Percentiles rank a stretch among this genome's conserved stretches.
phyloP scores from a whole-genome alignment of 2,113 vertebrate genomes.

The Eonycteris spelaea region DNA sequence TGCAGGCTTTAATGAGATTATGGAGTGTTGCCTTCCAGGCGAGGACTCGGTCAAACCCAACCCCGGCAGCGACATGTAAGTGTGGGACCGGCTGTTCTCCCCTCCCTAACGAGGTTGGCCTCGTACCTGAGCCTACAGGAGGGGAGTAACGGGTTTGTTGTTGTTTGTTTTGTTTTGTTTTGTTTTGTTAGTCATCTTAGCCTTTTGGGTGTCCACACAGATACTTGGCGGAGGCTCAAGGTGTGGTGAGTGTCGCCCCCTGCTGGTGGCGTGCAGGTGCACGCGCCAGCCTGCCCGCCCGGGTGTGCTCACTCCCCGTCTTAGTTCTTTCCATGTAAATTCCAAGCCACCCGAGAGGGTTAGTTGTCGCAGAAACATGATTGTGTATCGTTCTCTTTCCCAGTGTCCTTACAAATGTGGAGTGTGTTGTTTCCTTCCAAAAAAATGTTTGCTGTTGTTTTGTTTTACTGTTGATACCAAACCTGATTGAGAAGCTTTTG shows the following conservation, averaged over 20 bases:
- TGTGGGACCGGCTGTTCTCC: not conserved
- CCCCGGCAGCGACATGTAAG: conserved; percentile 95
- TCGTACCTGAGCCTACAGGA: not conserved
- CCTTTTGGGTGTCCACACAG: not conserved
- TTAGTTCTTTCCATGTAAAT: not conserved
- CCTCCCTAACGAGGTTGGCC: not conserved
- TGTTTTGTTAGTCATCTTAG: not conserved
- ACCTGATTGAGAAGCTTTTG: not conserved
- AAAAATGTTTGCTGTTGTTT: not conserved
- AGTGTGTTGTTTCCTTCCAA: not conserved
- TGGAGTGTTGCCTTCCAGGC: conserved; percentile 91
- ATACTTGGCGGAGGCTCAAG: fast-evolving
- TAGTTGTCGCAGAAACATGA: not conserved
- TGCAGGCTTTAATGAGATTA: conserved; percentile 95
- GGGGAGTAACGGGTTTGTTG: not conserved
- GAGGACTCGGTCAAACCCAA: conserved; percentile 89
- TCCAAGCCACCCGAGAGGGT: not conserved
- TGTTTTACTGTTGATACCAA: not conserved
- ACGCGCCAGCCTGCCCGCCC: not conserved
- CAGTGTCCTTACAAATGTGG: not conserved
- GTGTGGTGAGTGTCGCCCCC: fast-evolving
- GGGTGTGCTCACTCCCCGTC: not conserved
- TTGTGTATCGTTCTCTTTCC: not conserved
- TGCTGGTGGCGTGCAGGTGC: not conserved
- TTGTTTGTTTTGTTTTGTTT: no score